phyloP scores from a whole-genome alignment of 2,888 invertebrate species.

The Iphiclides podalirius region DNA sequence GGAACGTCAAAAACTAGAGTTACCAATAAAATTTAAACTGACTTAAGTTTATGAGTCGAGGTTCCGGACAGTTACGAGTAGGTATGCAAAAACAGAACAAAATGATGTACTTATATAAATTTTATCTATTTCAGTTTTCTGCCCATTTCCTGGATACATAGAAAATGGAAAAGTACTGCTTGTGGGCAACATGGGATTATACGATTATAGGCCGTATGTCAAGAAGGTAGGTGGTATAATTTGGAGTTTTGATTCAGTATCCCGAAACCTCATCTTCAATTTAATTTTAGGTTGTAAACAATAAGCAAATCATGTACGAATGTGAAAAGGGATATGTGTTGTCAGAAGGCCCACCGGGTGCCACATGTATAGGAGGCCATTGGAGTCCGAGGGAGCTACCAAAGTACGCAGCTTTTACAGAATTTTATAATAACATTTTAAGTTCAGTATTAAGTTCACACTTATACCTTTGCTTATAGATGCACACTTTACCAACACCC shows the following conservation, averaged over 20 bases:
- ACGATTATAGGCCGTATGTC: slow-evolving; percentile 96
- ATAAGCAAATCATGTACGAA: slow-evolving; percentile 97
- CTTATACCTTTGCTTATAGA: slow-evolving; percentile 45
- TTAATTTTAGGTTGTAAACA: slow-evolving; percentile 84
- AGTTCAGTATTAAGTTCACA: no score
- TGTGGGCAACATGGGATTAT: slow-evolving; percentile 97
- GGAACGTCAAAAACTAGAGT: no score
- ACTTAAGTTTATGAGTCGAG: no score
- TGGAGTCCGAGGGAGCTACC: slow-evolving; percentile 96
- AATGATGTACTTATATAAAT: background rate
- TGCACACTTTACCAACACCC: slow-evolving; percentile 94
- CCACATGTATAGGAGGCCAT: slow-evolving; percentile 95
- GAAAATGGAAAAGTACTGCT: slow-evolving; percentile 93
- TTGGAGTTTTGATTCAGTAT: background rate
- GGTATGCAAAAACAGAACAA: no score
- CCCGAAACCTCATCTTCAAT: background rate
- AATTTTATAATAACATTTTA: background rate
- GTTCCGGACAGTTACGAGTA: no score
- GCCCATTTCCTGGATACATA: slow-evolving; percentile 95
- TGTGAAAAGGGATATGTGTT: slow-evolving; percentile 95
- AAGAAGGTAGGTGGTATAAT: slow-evolving; percentile 82
- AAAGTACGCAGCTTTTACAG: slow-evolving; percentile 65
- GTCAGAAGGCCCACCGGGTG: slow-evolving; percentile 93
- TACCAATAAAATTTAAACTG: no score
- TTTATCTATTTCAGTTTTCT: slow-evolving; percentile 84